These are phyloP conservation scores for Gallinago media DNA, from an alignment of 2,113 vertebrate genomes.

Conservation along the genomic window DNA sequence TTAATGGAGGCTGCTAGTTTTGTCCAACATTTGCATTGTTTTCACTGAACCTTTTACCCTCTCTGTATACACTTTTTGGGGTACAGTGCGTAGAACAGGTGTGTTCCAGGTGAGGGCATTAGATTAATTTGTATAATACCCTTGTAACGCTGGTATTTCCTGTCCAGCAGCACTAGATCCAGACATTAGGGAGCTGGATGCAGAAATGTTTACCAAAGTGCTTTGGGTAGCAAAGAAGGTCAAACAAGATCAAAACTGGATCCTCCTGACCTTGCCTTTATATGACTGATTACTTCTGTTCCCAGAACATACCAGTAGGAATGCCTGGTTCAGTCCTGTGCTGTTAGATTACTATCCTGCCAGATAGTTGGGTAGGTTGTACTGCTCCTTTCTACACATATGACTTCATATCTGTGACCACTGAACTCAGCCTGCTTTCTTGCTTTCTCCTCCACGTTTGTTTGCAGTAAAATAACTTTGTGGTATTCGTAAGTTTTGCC, in stretches of 20 bases:
- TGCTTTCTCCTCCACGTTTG: neutral
- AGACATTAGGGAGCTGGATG: neutral
- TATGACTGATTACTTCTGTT: neutral
- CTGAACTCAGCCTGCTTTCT: neutral
- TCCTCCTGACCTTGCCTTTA: neutral
- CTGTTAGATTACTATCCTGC: neutral
- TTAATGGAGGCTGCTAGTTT: neutral
- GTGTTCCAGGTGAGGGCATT: neutral
- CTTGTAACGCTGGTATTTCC: neutral
- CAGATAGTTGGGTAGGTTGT: neutral
- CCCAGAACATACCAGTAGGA: neutral
- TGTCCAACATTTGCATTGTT: neutral
- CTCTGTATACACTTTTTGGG: neutral
- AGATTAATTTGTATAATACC: neutral
- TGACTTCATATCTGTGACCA: neutral
- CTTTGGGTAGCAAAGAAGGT: neutral
- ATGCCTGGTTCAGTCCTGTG: neutral
- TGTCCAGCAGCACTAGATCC: fast-evolving
- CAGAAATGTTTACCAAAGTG: neutral
- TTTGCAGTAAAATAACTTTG: neutral
- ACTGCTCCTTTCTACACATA: neutral
- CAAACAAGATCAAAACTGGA: neutral
- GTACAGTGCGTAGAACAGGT: neutral
- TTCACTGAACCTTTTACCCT: neutral
- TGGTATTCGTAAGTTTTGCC: neutral